phyloP scores from a whole-genome alignment of 2,113 vertebrate species.

The Peromyscus californicus region DNA sequence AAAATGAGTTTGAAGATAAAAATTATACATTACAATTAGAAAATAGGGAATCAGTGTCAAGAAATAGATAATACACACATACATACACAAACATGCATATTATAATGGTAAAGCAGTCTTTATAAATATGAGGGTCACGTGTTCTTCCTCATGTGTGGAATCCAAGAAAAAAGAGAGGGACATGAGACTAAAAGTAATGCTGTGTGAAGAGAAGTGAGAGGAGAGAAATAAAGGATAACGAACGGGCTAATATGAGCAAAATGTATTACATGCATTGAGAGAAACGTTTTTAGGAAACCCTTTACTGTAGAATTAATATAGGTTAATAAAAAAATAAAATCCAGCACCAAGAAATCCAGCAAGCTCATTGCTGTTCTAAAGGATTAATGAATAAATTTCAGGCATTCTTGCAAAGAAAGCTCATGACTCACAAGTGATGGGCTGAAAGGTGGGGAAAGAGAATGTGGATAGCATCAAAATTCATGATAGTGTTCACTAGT shows the following conservation, averaged over 20 bases:
- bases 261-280: too few relatives aligned
- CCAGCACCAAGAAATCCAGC: background rate
- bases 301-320: background rate
- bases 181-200: background rate
- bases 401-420: background rate
- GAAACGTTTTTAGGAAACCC: background rate
- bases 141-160: background rate
- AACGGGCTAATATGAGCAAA: background rate
- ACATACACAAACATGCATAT: background rate
- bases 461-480: background rate
- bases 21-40: background rate
- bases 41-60: background rate
- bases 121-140: background rate
- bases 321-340: background rate
- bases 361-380: background rate
- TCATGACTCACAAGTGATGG: background rate
- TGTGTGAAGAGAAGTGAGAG: too few relatives aligned
- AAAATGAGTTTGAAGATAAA: background rate
- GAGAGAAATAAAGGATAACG: background rate
- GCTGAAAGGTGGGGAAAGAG: background rate
- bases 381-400: background rate
- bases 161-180: background rate
- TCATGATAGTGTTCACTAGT: background rate
- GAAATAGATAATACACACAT: background rate
- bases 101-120: background rate